These are phyloP conservation scores for Ispidina picta DNA, from an alignment of 2,797 vertebrate genomes.

Conservation along the genomic window DNA sequence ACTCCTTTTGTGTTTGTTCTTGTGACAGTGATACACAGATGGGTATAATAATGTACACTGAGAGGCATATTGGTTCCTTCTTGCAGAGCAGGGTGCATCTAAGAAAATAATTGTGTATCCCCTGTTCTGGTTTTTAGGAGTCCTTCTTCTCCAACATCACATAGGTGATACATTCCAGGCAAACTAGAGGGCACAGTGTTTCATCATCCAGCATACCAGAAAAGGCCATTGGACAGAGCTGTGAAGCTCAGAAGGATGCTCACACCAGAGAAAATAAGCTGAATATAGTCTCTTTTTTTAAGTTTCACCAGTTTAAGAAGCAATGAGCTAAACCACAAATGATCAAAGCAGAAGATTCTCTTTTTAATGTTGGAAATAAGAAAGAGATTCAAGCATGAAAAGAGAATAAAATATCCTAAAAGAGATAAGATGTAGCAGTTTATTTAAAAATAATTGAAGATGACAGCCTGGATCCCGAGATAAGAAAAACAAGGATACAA, in stretches of 20 bases:
- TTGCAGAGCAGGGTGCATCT: background rate
- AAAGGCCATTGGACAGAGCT: background rate
- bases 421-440: background rate
- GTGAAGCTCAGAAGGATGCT: background rate
- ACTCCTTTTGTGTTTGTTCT: background rate
- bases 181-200: accelerated
- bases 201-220: background rate
- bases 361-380: background rate
- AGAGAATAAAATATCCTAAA: constrained; percentile 20
- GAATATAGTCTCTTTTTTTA: background rate
- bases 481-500: background rate
- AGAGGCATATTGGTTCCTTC: background rate
- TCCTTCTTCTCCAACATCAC: background rate
- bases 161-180: background rate
- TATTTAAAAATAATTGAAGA: constrained; percentile 40
- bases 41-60: no score
- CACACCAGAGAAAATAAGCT: background rate
- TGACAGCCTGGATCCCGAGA: constrained; percentile 11
- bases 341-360: background rate
- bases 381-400: background rate
- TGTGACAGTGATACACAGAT: background rate
- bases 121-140: background rate
- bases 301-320: background rate
- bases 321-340: background rate
- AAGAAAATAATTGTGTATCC: background rate